Evolutionary conservation across 2,113 vertebrate species (phyloP).

Genomic region (Xiphophorus maculatus): DNA sequence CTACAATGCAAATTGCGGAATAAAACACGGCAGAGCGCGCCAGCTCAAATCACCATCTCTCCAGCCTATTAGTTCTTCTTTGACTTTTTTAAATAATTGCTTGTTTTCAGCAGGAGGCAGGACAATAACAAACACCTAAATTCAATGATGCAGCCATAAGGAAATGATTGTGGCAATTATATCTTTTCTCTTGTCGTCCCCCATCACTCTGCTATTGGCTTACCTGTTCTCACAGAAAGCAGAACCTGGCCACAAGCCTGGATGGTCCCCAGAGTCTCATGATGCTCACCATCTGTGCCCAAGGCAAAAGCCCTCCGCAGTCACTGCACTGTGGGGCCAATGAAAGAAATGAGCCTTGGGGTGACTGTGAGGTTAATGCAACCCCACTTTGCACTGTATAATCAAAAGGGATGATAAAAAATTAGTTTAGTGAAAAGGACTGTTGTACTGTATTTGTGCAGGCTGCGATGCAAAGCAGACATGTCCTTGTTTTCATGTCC

Average conservation of each 20-base stretch:
- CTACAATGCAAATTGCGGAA: constrained; percentile 49
- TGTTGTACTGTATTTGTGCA: constrained; percentile 5
- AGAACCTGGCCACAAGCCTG: constrained; percentile 62
- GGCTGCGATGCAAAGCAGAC: neutral
- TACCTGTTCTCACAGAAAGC: constrained; percentile 65
- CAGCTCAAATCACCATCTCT: constrained; percentile 42
- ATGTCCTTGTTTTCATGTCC: constrained; percentile 1
- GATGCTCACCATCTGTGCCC: constrained; percentile 72
- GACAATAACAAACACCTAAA: constrained; percentile 45
- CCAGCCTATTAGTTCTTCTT: constrained; percentile 14
- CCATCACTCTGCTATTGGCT: constrained; percentile 53
- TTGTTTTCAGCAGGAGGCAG: constrained; percentile 32
- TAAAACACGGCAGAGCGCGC: constrained; percentile 35
- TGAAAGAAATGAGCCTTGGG: constrained; percentile 52
- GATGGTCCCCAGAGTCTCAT: constrained; percentile 60
- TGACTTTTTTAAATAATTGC: constrained; percentile 26
- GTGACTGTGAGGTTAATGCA: constrained; percentile 60
- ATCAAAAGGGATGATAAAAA: constrained; percentile 17
- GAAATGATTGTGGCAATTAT: constrained; percentile 51
- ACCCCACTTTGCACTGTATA: constrained; percentile 30
- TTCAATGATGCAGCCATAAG: constrained; percentile 43
- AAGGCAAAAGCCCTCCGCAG: constrained; percentile 50
- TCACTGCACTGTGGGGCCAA: constrained; percentile 45
- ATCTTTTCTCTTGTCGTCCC: constrained; percentile 49
- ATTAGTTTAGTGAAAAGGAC: constrained; percentile 13